A percentile compares a stretch with the other conserved stretches of the same genome.
These are phyloP conservation scores for Drosophila pruinosa DNA, from an alignment of 1,140 invertebrate genomes.

Conservation along the genomic window DNA sequence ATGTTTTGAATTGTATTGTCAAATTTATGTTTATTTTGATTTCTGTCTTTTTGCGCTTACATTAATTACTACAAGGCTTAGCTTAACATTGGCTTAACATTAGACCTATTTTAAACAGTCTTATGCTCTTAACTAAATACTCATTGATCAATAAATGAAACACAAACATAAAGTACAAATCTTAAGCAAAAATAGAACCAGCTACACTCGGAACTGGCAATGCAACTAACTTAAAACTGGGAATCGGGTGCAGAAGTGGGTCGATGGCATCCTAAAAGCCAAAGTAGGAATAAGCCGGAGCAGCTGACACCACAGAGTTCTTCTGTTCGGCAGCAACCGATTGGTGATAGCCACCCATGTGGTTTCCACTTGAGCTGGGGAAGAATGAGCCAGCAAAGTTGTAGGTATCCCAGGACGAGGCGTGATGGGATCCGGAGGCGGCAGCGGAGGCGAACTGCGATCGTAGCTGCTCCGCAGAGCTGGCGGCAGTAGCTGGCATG, in stretches of 20 bases:
- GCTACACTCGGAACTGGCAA: neutral
- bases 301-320: slow-evolving; percentile 48
- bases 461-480: slow-evolving; percentile 75
- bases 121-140: slow-evolving; percentile 38
- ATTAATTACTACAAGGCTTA: slow-evolving; percentile 8
- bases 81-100: slow-evolving; percentile 18
- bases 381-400: slow-evolving; percentile 77
- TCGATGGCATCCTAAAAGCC: slow-evolving; percentile 49
- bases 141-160: slow-evolving; percentile 1
- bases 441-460: slow-evolving; percentile 75
- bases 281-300: slow-evolving; percentile 70
- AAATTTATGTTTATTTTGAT: slow-evolving; percentile 47
- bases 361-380: slow-evolving; percentile 50
- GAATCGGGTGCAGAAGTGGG: slow-evolving; percentile 21
- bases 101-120: slow-evolving; percentile 62
- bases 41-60: slow-evolving; percentile 6
- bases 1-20: neutral
- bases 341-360: slow-evolving; percentile 69
- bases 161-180: slow-evolving; percentile 12
- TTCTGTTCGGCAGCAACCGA: slow-evolving; percentile 50
- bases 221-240: slow-evolving; percentile 23
- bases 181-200: neutral
- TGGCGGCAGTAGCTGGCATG: slow-evolving; percentile 53
- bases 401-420: slow-evolving; percentile 73
- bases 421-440: slow-evolving; percentile 65